These are phyloP conservation scores for Chunga burmeisteri DNA, from an alignment of 2,113 vertebrate species.

Conservation along the genomic window DNA sequence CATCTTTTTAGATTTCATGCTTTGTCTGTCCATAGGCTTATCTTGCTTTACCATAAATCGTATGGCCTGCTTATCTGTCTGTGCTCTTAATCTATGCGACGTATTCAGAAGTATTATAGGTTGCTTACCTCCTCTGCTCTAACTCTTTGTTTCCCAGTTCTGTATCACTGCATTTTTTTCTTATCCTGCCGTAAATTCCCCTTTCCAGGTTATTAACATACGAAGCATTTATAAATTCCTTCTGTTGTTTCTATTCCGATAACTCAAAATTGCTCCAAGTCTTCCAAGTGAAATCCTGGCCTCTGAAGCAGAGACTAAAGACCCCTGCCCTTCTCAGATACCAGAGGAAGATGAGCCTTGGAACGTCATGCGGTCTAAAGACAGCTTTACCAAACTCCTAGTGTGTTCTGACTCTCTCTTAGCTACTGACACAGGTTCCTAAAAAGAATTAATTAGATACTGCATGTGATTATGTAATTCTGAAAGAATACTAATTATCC, in stretches of 20 bases:
- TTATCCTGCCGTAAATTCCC: neutral
- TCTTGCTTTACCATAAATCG: conserved; percentile 42
- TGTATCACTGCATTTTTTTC: neutral
- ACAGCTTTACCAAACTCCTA: neutral
- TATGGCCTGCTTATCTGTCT: conserved; percentile 49
- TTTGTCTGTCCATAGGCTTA: conserved; percentile 57
- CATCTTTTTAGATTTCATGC: conserved; percentile 21
- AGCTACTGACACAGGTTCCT: neutral
- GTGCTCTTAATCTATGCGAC: neutral
- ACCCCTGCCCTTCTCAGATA: neutral
- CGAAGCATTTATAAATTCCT: neutral
- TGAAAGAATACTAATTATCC: neutral
- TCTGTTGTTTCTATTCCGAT: neutral
- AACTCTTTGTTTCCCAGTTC: neutral
- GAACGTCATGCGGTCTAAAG: accelerated
- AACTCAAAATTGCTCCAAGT: neutral
- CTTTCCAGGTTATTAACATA: conserved; percentile 5
- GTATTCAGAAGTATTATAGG: neutral
- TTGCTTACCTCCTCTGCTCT: neutral
- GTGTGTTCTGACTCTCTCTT: neutral
- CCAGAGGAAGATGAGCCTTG: neutral
- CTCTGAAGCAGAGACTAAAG: neutral
- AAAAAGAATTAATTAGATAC: neutral
- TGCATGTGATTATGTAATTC: neutral
- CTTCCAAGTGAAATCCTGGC: neutral